Base-by-base conservation (phyloP, 2,888 invertebrate species). In the Liposcelis brunnea region DNA sequence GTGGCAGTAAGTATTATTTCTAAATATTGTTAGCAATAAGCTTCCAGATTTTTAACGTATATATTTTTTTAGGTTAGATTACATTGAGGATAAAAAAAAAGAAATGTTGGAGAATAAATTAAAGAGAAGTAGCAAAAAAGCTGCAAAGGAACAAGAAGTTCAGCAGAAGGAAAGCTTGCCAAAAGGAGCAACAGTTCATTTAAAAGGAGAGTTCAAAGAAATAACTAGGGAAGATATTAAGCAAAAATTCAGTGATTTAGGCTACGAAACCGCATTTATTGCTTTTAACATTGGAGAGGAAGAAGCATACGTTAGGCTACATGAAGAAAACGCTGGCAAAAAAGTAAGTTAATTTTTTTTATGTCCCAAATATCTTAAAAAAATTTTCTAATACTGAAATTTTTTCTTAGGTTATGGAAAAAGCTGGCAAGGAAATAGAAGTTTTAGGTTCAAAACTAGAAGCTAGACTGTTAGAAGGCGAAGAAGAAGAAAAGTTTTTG, bases 261-360 rank as follows among this genome's bases (percentile, higher is more conserved):
- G 69, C 37, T 62, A 66, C 2, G 72, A 77, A 32, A 66, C 82
- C 40, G 78, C 80, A 0, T 90, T 72, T 58, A 71, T 89, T 49
- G 83, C 85, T 57, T 86, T 75, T 59, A 75, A 72, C 52, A 74
- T 73, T 44, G 86, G 84, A 1, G 77, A 84, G 51, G 63, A 70
- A 3, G 72, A 77, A 53, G 89, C 82, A 1, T 78, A 77, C 63
- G 67, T 84, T 14, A 72, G 87, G 35, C 69, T 86, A 44, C 61
- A 71, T 2, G 75, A 74, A 49, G 80, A 80, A 55, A 74, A 81
- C 57, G 62, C 72, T 6, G 86, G 82, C 0, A 71, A 74, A 49
- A 69, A 72, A 45, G 60, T 81, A 44, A 55, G 71, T 14, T 74
- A 73, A 37, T 77, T 78, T 58, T 61, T 80, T 42, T 66, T 71